Conservation (phyloP, 2,888 invertebrate species). For the Habrosyne pyritoides region DNA sequence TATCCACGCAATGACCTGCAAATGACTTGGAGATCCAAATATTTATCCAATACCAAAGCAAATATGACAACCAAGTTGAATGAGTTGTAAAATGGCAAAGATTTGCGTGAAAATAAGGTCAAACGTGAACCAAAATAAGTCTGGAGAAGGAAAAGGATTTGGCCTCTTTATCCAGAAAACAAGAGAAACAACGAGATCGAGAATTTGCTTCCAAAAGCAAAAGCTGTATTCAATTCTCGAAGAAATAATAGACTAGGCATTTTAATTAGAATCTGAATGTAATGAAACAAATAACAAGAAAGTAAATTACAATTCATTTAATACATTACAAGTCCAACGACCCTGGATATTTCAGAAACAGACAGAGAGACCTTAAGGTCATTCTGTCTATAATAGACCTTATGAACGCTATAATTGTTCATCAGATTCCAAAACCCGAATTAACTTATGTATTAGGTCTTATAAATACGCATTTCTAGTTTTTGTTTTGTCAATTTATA, state of each 20-base stretch:
- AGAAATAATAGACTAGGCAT: too few relatives aligned
- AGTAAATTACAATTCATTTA: too few relatives aligned
- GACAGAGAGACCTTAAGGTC: background rate
- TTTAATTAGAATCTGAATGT: too few relatives aligned
- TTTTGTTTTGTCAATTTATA: slow-evolving; percentile 23
- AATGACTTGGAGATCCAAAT: background rate
- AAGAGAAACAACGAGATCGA: background rate
- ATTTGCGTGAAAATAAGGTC: background rate
- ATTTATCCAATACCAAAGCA: background rate
- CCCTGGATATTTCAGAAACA: background rate
- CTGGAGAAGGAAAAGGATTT: background rate
- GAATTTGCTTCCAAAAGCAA: background rate
- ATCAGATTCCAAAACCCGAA: slow-evolving; percentile 17
- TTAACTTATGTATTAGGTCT: slow-evolving; percentile 16
- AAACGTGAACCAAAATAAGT: background rate
- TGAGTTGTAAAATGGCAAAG: background rate
- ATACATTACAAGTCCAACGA: too few relatives aligned
- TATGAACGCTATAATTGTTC: background rate
- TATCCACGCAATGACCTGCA: background rate
- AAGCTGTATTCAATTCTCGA: too few relatives aligned
- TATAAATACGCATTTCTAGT: slow-evolving; percentile 18
- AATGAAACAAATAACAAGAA: too few relatives aligned
- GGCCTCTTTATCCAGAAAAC: too few relatives aligned
- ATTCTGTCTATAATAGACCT: background rate
- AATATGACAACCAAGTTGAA: background rate